A percentile compares a stretch with the other conserved stretches of the same genome.
Conservation (phyloP, 1,140 invertebrate species). For the Ephestia elutella region DNA sequence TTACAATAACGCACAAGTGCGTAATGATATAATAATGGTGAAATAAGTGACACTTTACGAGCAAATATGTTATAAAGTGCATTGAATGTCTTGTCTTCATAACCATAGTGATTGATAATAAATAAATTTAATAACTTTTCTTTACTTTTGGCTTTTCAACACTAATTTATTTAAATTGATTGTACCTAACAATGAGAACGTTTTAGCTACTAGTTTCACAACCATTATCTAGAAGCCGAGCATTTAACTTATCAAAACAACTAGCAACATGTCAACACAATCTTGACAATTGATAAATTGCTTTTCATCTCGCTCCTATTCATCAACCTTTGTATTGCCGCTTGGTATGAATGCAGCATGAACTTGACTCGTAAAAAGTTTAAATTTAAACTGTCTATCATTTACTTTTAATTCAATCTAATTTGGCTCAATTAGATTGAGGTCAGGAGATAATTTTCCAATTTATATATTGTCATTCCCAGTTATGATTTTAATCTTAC, state of each 20-base stretch:
- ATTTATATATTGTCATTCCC: too few species aligned
- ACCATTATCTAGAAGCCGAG: conserved; percentile 3
- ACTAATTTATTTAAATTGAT: background rate
- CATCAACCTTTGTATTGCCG: background rate
- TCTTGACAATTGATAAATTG: conserved; percentile 5
- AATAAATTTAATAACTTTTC: background rate
- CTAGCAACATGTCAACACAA: background rate
- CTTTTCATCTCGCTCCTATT: background rate
- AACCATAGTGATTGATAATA: too few species aligned
- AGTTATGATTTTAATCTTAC: too few species aligned
- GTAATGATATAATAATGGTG: too few species aligned
- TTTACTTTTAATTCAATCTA: background rate
- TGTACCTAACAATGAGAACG: background rate
- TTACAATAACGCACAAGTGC: too few species aligned
- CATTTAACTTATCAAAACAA: conserved; percentile 2
- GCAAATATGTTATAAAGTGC: too few species aligned
- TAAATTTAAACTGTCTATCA: background rate
- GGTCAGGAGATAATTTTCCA: too few species aligned
- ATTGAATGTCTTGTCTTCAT: too few species aligned
- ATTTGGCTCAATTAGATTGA: too few species aligned
- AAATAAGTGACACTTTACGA: too few species aligned
- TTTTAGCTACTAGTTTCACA: conserved; percentile 1
- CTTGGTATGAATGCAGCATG: background rate
- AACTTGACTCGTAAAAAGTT: background rate
- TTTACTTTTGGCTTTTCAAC: background rate